These are phyloP conservation scores for Proteles cristata DNA, from an alignment of 2,113 vertebrate species.

Conservation along the genomic window DNA sequence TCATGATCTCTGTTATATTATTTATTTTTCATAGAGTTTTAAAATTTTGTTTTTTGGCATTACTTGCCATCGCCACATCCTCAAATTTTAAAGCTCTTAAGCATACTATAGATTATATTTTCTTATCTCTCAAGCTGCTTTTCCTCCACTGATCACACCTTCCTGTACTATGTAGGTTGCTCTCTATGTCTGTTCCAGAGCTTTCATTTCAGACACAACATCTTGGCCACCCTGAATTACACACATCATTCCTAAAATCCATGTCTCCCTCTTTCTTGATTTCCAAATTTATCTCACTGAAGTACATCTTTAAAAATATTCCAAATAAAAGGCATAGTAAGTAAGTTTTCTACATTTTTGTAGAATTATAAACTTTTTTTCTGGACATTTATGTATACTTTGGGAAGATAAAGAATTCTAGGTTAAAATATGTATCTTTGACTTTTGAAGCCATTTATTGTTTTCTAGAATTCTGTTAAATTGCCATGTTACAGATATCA, in stretches of 20 bases:
- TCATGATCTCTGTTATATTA: not conserved
- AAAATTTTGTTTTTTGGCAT: not conserved
- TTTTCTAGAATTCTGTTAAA: not conserved
- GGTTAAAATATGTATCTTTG: not conserved
- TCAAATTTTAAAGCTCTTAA: not conserved
- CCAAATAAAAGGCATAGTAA: not conserved
- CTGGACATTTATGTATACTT: not conserved
- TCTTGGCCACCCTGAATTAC: rapidly evolving
- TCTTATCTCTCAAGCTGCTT: not conserved
- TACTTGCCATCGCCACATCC: not conserved
- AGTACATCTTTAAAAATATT: not conserved
- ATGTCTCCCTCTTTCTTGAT: not conserved
- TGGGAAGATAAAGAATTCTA: not conserved
- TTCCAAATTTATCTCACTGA: not conserved
- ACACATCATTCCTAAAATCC: not conserved
- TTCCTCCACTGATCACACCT: not conserved
- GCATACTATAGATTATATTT: not conserved
- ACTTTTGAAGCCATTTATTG: not conserved
- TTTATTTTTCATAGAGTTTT: not conserved
- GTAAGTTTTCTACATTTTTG: not conserved
- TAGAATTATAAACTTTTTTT: not conserved
- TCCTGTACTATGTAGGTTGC: no score
- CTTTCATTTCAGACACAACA: not conserved
- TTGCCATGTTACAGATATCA: not conserved
- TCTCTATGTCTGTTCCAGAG: not conserved